Conservation (phyloP, 2,888 invertebrate genomes). For the Vesta saturnalis region DNA sequence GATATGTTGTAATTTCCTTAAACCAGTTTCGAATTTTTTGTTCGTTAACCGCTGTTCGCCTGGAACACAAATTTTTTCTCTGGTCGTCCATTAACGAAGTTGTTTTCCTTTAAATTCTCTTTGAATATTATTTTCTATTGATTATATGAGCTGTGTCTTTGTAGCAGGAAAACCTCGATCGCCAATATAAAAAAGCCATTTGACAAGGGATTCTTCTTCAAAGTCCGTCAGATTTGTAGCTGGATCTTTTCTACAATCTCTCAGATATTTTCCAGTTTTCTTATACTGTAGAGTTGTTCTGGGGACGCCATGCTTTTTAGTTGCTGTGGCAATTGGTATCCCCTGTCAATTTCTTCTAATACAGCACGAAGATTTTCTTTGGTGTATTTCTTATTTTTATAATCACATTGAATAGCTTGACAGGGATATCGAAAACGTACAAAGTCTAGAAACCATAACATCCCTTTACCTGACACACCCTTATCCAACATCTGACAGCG, state of each 20-base stretch:
- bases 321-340: not conserved
- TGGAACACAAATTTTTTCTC: not conserved
- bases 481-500: too few species aligned
- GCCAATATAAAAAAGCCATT: not conserved
- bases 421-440: too few species aligned
- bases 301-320: not conserved
- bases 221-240: not conserved
- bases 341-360: not conserved
- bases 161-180: not conserved
- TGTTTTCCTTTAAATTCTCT: not conserved
- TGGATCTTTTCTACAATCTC: not conserved
- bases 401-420: too few species aligned
- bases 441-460: too few species aligned
- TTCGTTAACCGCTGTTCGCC: not conserved
- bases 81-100: not conserved
- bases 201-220: not conserved
- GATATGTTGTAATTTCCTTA: too few species aligned
- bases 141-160: not conserved
- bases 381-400: not conserved
- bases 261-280: not conserved
- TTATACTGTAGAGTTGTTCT: not conserved
- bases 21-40: too few species aligned
- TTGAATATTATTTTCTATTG: not conserved
- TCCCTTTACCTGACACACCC: too few species aligned
- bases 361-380: not conserved